phyloP scores from a whole-genome alignment of 2,888 invertebrate species.

The Drosophila quasianomalipes region DNA sequence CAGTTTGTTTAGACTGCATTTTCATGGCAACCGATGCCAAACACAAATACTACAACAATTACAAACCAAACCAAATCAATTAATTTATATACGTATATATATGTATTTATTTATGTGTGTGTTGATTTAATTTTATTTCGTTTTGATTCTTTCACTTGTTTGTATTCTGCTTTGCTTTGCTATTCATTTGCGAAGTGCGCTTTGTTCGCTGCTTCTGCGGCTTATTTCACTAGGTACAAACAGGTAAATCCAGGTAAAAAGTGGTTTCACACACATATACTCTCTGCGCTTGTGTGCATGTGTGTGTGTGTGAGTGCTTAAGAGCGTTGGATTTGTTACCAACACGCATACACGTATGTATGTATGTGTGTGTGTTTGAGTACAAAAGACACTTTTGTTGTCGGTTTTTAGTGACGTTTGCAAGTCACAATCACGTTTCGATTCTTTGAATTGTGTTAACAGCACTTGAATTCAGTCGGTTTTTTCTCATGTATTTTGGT shows the following conservation, averaged over 20 bases:
- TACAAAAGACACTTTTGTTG: slow-evolving; percentile 48
- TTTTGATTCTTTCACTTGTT: slow-evolving; percentile 36
- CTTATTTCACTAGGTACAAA: slow-evolving; percentile 67
- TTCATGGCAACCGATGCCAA: slow-evolving; percentile 74
- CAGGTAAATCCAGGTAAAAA: slow-evolving; percentile 84
- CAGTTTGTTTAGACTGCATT: slow-evolving; percentile 73
- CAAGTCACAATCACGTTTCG: slow-evolving; percentile 31
- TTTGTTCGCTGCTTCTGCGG: slow-evolving; percentile 53
- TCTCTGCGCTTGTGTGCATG: slow-evolving; percentile 7
- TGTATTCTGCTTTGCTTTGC: slow-evolving; percentile 35
- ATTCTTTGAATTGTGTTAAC: slow-evolving; percentile 29
- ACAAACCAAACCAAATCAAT: slow-evolving; percentile 32
- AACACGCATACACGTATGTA: slow-evolving; percentile 29
- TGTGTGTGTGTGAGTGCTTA: slow-evolving; percentile 35
- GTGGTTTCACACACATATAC: slow-evolving; percentile 73
- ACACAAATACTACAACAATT: slow-evolving; percentile 16
- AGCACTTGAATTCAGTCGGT: slow-evolving; percentile 9
- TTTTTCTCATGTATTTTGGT: slow-evolving; percentile 20
- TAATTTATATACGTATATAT: slow-evolving; percentile 3
- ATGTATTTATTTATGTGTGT: background rate
- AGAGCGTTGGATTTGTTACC: slow-evolving; percentile 63
- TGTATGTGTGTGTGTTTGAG: slow-evolving; percentile 6
- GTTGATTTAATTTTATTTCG: slow-evolving; percentile 12
- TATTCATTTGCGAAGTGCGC: slow-evolving; percentile 39
- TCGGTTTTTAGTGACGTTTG: slow-evolving; percentile 44